Evolutionary conservation across 2,113 vertebrate species (phyloP), one percentile per base, ranked within the genome.

Genomic region (Macquaria australasica): DNA sequence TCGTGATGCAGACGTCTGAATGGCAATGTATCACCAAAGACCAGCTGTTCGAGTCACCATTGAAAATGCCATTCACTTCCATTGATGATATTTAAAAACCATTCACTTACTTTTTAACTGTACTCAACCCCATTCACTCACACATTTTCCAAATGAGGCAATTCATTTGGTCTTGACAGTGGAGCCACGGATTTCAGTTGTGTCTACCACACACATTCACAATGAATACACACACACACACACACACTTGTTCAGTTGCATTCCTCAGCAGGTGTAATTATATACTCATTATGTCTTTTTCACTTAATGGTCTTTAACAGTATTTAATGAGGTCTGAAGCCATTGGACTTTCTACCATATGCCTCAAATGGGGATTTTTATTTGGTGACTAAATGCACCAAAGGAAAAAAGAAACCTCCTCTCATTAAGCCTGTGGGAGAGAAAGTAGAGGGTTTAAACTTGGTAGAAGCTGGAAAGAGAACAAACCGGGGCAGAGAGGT

Each of bases 381-480:
- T 93, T 78, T 82, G 74, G 75, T 73, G 76, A 78, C 39, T 77
- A 91, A 86, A 88, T 88, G 28, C 55, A 81, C 59, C 39, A 55
- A 23, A 79, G 58, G 45, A 58, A 62, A 81, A 68, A 50, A 59
- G 3, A 81, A 78, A 51, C 28, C n/a, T 48, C 59, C 45, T 79
- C 73, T 87, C 58, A 93, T 88, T 84, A 86, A 34, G 73, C 37
- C 48, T 31, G 50, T 56, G 62, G 81, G 60, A 85, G 77, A 82
- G 75, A 89, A 87, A 88, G 79, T 55, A 63, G 45, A 53, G 23
- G 12, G 81, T 91, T 87, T 90, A 74, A 83, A 60, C 73, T 25
- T 83, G 59, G 84, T 74, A 70, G 63, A 51, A 51, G 75, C 67
- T 91, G 85, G 74, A 92, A 82, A 66, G 58, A 84, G 84, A 89